Evolutionary conservation across 1,140 invertebrate species (phyloP).

Genomic region (Thaumatotibia leucotreta): DNA sequence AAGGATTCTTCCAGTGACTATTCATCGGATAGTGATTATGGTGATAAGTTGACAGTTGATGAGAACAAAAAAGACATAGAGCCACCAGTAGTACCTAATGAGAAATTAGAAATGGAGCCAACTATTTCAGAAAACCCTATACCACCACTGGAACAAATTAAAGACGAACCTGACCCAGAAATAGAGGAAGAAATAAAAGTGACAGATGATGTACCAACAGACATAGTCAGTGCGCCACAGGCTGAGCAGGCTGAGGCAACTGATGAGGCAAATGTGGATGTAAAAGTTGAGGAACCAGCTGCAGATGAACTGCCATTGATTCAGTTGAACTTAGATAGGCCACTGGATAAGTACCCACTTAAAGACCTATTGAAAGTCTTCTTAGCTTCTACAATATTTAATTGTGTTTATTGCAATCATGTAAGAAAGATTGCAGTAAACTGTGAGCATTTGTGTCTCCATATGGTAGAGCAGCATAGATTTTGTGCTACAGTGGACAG

Average conservation of each 20-base stretch:
- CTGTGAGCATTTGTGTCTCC: conserved; percentile 85
- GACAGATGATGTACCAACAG: background rate
- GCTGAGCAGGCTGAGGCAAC: conserved; percentile 33
- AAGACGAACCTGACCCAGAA: background rate
- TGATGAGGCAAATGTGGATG: conserved; percentile 40
- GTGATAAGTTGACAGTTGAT: conserved; percentile 77
- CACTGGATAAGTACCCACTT: conserved; percentile 83
- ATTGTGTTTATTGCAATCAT: conserved; percentile 90
- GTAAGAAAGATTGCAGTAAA: conserved; percentile 88
- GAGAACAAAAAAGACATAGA: conserved; percentile 33
- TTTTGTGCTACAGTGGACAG: conserved; percentile 84
- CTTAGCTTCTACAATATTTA: conserved; percentile 80
- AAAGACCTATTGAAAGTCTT: conserved; percentile 85
- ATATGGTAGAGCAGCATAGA: conserved; percentile 86
- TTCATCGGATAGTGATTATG: conserved; percentile 77
- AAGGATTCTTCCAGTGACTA: conserved; percentile 75
- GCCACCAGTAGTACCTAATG: conserved; percentile 33
- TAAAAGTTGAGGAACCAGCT: conserved; percentile 46
- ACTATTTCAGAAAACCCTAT: background rate
- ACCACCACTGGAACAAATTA: background rate
- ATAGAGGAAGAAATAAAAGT: background rate
- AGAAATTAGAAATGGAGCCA: background rate
- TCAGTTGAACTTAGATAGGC: conserved; percentile 85
- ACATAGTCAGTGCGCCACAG: no score
- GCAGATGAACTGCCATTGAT: conserved; percentile 79